phyloP scores from a whole-genome alignment of 2,888 invertebrate species.

The Hetaerina titia region DNA sequence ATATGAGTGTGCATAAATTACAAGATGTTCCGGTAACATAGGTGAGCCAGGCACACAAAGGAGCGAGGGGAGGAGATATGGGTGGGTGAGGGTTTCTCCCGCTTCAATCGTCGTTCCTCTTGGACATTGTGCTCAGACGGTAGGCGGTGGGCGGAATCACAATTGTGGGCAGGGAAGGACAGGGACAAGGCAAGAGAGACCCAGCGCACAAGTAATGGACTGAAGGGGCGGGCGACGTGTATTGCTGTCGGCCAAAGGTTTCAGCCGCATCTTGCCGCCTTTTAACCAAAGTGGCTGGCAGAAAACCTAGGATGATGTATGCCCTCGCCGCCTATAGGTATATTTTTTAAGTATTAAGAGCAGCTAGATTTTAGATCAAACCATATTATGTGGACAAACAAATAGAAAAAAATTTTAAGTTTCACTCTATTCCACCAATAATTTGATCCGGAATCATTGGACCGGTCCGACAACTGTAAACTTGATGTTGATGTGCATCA shows the following conservation, averaged over 20 bases:
- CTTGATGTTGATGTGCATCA: too few relatives aligned
- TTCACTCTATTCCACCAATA: too few relatives aligned
- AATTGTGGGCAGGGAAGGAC: conserved; percentile 28
- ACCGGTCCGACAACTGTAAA: too few relatives aligned
- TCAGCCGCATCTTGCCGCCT: background rate
- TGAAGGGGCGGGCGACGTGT: background rate
- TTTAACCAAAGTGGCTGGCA: background rate
- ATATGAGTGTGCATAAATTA: conserved; percentile 67
- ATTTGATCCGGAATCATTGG: too few relatives aligned
- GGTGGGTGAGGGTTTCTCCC: conserved; percentile 67
- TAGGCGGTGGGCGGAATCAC: conserved; percentile 48
- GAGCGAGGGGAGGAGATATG: conserved; percentile 62
- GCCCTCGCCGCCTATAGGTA: too few relatives aligned
- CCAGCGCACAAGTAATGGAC: conserved; percentile 19
- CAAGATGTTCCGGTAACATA: conserved; percentile 70
- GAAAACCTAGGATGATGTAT: background rate
- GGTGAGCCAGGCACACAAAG: conserved; percentile 67
- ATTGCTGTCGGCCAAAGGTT: background rate
- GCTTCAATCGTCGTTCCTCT: conserved; percentile 52
- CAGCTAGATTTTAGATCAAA: too few relatives aligned
- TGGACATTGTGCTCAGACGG: conserved; percentile 45
- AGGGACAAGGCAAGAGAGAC: background rate
- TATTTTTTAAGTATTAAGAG: too few relatives aligned
- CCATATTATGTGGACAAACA: too few relatives aligned
- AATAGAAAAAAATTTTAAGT: too few relatives aligned